phyloP scores from a whole-genome alignment of 2,797 vertebrate species.

The Pteronotus mesoamericanus region DNA sequence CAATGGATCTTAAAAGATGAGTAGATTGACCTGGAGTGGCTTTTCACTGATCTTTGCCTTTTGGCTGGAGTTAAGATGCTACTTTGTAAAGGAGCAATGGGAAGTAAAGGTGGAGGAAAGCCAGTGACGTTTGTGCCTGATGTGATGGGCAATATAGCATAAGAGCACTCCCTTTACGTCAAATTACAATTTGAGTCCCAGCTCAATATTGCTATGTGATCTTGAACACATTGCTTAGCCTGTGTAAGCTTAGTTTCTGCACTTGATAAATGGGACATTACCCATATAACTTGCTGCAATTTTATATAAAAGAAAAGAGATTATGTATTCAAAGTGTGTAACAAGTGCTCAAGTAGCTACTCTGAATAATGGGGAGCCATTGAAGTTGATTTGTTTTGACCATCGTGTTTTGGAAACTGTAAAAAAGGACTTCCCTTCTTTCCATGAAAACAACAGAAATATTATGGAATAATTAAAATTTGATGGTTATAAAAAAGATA shows the following conservation, averaged over 20 bases:
- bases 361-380: not conserved
- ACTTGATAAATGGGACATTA: not conserved
- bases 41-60: not conserved
- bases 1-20: not conserved
- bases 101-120: not conserved
- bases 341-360: not conserved
- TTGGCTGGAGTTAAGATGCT: not conserved
- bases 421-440: not conserved
- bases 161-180: not conserved
- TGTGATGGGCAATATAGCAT: not conserved
- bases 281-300: not conserved
- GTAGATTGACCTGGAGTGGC: not conserved
- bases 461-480: constrained; percentile 4
- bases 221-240: not conserved
- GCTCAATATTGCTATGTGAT: not conserved
- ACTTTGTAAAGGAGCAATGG: not conserved
- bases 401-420: not conserved
- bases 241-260: not conserved
- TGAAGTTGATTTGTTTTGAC: not conserved
- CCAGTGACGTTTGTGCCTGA: not conserved
- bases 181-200: not conserved
- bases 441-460: not conserved
- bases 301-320: not conserved
- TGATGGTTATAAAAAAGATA: not conserved
- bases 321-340: not conserved